Evolutionary conservation across 2,113 vertebrate species (phyloP).

Genomic region (Nematolebias whitei): DNA sequence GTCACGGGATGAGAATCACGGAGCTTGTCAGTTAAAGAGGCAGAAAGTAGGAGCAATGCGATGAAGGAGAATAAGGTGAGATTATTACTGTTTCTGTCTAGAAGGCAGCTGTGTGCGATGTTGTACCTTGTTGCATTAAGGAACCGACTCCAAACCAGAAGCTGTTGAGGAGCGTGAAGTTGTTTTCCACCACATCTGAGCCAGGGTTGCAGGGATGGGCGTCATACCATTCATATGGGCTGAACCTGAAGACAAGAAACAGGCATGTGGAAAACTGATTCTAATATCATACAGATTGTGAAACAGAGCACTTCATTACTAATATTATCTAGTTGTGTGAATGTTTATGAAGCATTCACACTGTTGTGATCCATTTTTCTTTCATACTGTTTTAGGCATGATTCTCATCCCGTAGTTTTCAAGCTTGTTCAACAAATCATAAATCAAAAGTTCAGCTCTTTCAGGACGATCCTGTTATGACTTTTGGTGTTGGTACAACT

Average conservation of each 20-base stretch:
- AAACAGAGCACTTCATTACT: background rate
- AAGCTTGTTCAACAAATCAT: too few species aligned
- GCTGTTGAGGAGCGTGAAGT: constrained; percentile 97
- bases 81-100: constrained; percentile 54
- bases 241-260: constrained; percentile 84
- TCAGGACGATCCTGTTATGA: too few species aligned
- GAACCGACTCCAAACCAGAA: constrained; percentile 99
- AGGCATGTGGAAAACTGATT: constrained; percentile 4
- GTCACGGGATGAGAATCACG: constrained; percentile 59
- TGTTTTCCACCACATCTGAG: constrained; percentile 96
- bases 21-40: constrained; percentile 71
- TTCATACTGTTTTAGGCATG: too few species aligned
- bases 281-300: background rate
- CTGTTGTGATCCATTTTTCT: too few species aligned
- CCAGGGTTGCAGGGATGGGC: constrained; percentile 96
- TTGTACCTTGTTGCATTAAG: constrained; percentile 97
- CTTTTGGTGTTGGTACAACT: too few species aligned
- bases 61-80: constrained; percentile 5
- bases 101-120: constrained; percentile 3
- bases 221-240: constrained; percentile 97
- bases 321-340: background rate
- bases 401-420: too few species aligned
- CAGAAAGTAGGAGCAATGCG: constrained; percentile 32
- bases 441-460: too few species aligned
- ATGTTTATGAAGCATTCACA: too few species aligned